Base-by-base conservation (phyloP, 2,888 invertebrate genomes). In the Chymomyza amoena region DNA sequence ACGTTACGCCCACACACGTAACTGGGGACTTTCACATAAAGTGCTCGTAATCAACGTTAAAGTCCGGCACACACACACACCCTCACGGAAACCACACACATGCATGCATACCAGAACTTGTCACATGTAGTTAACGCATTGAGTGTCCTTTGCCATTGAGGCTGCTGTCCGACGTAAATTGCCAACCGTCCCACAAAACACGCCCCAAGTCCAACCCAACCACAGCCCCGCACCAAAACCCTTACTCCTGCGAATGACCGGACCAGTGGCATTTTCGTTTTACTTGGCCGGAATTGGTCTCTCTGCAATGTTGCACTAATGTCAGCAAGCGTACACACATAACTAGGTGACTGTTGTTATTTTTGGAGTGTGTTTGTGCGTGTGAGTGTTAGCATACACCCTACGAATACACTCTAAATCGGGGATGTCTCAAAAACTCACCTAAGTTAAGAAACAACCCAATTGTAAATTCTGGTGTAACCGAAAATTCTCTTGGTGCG, bases 1-100 rank as follows among this genome's bases (percentile, higher is more conserved):
- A 54, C 56, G 52, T 28, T 66, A 70, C 80, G 78, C 82, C 78
- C 82, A 81, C 86, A 83, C 87, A 82, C 87, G 83, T 82, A 85
- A 70, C 86, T 25, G 57, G 20, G 20, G 20, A 85, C 72, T 74
- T 70, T 72, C 74, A 70, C 82, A 87, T 85, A 82, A 82, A 82
- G 81, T 87, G 84, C 88, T 87, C 76, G 82, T 83, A 87, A 87
- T 83, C 82, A 87, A 83, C 82, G 81, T 85, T 79, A 83, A 82
- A 85, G 81, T 85, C 79, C 81, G 80, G 67, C 68, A 60, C 77
- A 72, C 73, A 75, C 66, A 66, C 66, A 66, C 61, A 61, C 75
- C 63, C 54, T 67, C 50, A 52, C 25, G 45, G 56, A 16, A 16
- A 52, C 54, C 51, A 62, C 9, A 25, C 62, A 62, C 28, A 50